phyloP scores from a whole-genome alignment of 2,797 vertebrate genomes.

The Danio albolineatus region DNA sequence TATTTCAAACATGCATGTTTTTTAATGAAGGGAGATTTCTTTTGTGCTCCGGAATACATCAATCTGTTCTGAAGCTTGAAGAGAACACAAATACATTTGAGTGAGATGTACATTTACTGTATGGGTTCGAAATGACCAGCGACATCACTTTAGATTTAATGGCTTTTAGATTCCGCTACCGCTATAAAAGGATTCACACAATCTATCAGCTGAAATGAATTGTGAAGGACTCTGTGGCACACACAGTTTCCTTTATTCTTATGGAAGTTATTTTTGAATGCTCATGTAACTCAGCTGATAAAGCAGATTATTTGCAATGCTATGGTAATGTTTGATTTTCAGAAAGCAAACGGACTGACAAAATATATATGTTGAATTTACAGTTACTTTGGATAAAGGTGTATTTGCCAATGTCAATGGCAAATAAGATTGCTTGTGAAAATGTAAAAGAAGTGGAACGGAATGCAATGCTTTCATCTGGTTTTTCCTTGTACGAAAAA shows the following conservation, averaged over 20 bases:
- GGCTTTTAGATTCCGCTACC: background rate
- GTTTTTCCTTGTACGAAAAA: background rate
- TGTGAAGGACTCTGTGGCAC: background rate
- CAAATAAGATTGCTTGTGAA: background rate
- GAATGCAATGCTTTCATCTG: background rate
- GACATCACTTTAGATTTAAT: background rate
- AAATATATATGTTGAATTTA: background rate
- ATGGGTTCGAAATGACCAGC: background rate
- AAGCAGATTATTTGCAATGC: background rate
- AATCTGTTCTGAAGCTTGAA: constrained; percentile 9
- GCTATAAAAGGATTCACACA: background rate
- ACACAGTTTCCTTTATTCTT: background rate
- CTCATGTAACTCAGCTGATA: background rate
- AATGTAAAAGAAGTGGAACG: background rate
- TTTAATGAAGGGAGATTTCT: constrained; percentile 3
- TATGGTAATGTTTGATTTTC: background rate
- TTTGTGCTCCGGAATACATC: constrained; percentile 24
- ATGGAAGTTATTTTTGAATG: background rate
- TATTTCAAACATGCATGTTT: background rate
- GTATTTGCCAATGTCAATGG: background rate
- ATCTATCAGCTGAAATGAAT: background rate
- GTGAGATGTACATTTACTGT: background rate
- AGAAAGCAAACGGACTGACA: background rate
- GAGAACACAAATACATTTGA: background rate
- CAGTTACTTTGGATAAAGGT: background rate